phyloP scores from a whole-genome alignment of 2,797 vertebrate species.

The Catharus ustulatus region DNA sequence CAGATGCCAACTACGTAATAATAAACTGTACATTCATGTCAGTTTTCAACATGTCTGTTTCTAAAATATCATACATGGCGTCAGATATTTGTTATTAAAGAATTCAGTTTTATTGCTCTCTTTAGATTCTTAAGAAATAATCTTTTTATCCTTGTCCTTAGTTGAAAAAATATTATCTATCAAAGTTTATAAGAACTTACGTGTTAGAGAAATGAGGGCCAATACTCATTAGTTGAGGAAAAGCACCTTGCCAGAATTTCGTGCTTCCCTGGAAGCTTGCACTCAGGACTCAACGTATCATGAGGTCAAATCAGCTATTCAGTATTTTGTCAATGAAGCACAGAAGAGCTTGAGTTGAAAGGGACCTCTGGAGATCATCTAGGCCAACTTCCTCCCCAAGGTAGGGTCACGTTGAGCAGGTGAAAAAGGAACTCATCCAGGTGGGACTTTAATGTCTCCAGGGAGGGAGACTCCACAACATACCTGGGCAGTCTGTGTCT shows the following conservation, averaged over 20 bases:
- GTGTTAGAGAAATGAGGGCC: neutral
- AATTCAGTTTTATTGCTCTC: neutral
- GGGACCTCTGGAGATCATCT: neutral
- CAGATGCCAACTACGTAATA: neutral
- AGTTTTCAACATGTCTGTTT: neutral
- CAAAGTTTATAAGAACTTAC: rapidly evolving
- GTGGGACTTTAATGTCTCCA: neutral
- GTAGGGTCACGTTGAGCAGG: neutral
- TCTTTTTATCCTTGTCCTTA: neutral
- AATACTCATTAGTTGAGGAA: neutral
- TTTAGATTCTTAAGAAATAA: neutral
- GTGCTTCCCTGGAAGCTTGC: neutral
- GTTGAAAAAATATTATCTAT: neutral
- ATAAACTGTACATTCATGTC: neutral
- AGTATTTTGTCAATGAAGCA: neutral
- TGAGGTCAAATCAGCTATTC: neutral
- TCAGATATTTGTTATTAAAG: neutral
- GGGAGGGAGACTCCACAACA: neutral
- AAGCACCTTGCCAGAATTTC: neutral
- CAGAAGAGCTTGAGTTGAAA: neutral
- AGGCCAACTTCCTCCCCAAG: too few relatives aligned
- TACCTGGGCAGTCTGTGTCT: neutral
- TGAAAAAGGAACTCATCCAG: neutral
- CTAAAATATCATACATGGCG: neutral
- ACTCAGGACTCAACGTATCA: neutral